phyloP scores from a whole-genome alignment of 2,888 invertebrate species.

The Eupithecia subumbrata region DNA sequence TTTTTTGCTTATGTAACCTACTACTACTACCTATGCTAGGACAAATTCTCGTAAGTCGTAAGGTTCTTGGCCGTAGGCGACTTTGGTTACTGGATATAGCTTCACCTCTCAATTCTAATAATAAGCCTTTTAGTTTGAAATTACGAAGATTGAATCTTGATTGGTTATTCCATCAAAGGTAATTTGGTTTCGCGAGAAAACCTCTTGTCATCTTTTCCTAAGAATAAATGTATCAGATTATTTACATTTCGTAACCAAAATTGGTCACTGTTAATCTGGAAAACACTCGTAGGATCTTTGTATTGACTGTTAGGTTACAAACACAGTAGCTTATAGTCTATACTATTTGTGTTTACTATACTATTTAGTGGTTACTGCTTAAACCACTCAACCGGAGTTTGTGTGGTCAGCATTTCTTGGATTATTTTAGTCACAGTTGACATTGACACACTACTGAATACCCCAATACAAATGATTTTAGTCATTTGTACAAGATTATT shows the following conservation, averaged over 20 bases:
- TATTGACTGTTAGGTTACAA: background rate
- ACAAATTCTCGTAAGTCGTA: background rate
- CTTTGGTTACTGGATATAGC: background rate
- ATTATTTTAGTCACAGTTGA: slow-evolving; percentile 7
- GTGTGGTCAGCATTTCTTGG: slow-evolving; percentile 1
- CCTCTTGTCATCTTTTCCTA: background rate
- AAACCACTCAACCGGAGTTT: background rate
- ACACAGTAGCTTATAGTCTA: background rate
- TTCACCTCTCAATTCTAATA: background rate
- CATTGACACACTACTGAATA: background rate
- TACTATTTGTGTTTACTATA: background rate
- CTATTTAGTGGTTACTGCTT: background rate
- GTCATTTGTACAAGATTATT: background rate
- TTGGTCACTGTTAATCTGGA: background rate
- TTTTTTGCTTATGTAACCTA: background rate
- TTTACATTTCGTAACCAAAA: slow-evolving; percentile 1
- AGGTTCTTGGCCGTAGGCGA: background rate
- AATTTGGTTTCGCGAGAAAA: background rate
- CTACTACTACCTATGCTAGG: background rate
- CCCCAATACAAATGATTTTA: slow-evolving; percentile 1
- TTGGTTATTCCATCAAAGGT: background rate
- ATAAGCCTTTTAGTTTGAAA: background rate
- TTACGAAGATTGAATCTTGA: no score
- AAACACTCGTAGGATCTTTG: background rate
- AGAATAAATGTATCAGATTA: background rate